These are phyloP conservation scores for Zaprionus camerounensis DNA, from an alignment of 1,140 invertebrate genomes.

Conservation along the genomic window DNA sequence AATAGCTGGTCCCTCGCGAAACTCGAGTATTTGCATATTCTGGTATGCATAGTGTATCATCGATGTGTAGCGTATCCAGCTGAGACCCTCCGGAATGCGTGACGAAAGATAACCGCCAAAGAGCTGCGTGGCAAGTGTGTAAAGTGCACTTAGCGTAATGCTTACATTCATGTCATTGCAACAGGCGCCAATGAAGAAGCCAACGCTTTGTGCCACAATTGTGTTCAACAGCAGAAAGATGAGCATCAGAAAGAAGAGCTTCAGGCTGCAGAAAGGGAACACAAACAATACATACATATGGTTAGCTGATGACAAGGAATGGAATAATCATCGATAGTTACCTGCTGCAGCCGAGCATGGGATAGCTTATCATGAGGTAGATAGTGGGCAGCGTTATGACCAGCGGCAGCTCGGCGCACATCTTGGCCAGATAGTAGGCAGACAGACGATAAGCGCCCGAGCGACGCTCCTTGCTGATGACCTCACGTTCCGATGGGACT, in stretches of 20 bases:
- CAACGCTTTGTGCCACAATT: slow-evolving; percentile 93
- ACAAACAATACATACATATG: neutral
- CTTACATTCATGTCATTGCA: slow-evolving; percentile 93
- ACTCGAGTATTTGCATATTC: slow-evolving; percentile 94
- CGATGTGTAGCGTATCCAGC: slow-evolving; percentile 91
- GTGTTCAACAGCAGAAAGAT: slow-evolving; percentile 91
- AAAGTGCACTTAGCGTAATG: slow-evolving; percentile 92
- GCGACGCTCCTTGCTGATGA: slow-evolving; percentile 92
- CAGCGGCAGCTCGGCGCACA: slow-evolving; percentile 92
- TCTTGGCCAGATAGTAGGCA: slow-evolving; percentile 94
- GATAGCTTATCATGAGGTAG: slow-evolving; percentile 92
- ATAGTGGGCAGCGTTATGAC: slow-evolving; percentile 91
- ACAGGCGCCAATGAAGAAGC: slow-evolving; percentile 92
- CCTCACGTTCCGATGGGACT: slow-evolving; percentile 93
- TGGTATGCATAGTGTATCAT: slow-evolving; percentile 94
- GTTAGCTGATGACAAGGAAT: neutral
- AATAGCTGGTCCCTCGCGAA: slow-evolving; percentile 89
- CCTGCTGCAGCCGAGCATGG: slow-evolving; percentile 87
- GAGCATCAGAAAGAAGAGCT: slow-evolving; percentile 89
- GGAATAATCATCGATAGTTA: slow-evolving; percentile 25
- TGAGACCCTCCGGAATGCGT: slow-evolving; percentile 91
- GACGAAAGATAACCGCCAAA: slow-evolving; percentile 92
- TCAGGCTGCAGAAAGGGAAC: slow-evolving; percentile 84
- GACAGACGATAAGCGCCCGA: slow-evolving; percentile 93
- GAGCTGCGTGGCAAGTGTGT: slow-evolving; percentile 92